Conservation (phyloP, 2,888 invertebrate species). For the Ophraella communa region DNA sequence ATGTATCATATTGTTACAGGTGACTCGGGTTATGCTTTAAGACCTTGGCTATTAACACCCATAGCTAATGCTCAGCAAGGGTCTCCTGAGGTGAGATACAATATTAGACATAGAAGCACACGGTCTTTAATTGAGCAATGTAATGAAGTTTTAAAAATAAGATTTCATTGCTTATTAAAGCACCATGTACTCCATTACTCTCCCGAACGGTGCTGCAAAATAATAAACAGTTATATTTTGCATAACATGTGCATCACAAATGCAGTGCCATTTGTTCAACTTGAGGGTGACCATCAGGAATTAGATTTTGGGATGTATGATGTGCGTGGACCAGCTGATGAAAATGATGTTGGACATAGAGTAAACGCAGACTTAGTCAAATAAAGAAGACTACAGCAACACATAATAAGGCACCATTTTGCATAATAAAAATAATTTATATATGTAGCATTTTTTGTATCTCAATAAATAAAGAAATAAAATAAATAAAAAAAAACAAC, state of each 20-base stretch:
- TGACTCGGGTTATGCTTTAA: conserved; percentile 13
- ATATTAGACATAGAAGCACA: neutral
- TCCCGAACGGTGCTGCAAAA: neutral
- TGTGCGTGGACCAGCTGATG: too few species aligned
- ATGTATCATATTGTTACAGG: neutral
- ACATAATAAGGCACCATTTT: too few species aligned
- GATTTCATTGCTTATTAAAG: neutral
- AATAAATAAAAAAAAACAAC: too few species aligned
- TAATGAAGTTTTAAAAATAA: neutral
- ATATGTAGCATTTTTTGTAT: too few species aligned
- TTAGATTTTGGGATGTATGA: neutral
- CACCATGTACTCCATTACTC: conserved; percentile 2
- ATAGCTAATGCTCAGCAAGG: neutral
- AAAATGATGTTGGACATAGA: too few species aligned
- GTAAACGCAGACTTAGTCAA: too few species aligned
- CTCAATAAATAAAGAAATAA: too few species aligned
- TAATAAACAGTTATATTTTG: neutral
- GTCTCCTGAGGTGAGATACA: neutral
- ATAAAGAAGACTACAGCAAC: too few species aligned
- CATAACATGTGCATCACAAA: neutral
- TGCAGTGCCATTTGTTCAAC: neutral
- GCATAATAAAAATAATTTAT: too few species aligned
- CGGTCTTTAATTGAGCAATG: neutral
- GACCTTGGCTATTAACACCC: conserved; percentile 15
- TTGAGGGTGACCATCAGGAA: neutral